Conservation (phyloP, 2,797 vertebrate genomes). For the Neosilurus mollespiculum region DNA sequence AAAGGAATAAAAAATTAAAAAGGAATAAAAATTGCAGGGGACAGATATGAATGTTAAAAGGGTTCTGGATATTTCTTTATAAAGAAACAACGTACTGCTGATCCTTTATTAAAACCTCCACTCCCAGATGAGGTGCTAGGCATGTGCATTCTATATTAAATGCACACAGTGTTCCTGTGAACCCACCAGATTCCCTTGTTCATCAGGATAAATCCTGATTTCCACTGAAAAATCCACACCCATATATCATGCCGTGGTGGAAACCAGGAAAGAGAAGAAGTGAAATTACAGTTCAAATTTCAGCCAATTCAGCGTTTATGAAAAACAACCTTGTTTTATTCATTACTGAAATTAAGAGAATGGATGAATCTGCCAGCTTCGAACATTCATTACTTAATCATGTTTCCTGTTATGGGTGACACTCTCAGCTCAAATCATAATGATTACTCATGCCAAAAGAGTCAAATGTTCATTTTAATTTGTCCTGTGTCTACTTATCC, state of each 20-base stretch:
- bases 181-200: neutral
- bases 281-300: neutral
- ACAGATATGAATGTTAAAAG: neutral
- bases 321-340: neutral
- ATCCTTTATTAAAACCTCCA: neutral
- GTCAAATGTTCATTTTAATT: neutral
- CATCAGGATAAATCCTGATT: neutral
- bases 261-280: neutral
- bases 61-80: neutral
- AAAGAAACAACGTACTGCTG: neutral
- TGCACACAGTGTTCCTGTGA: neutral
- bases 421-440: neutral
- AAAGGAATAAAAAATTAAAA: no score
- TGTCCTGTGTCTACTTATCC: neutral
- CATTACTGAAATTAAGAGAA: neutral
- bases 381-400: neutral
- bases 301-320: neutral
- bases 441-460: neutral
- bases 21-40: no score
- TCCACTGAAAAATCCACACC: neutral
- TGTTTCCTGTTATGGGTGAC: neutral
- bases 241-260: neutral
- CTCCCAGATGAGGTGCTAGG: neutral
- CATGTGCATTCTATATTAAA: neutral
- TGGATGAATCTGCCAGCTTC: neutral